phyloP scores from a whole-genome alignment of 2,888 invertebrate genomes.

The Acheta domesticus region DNA sequence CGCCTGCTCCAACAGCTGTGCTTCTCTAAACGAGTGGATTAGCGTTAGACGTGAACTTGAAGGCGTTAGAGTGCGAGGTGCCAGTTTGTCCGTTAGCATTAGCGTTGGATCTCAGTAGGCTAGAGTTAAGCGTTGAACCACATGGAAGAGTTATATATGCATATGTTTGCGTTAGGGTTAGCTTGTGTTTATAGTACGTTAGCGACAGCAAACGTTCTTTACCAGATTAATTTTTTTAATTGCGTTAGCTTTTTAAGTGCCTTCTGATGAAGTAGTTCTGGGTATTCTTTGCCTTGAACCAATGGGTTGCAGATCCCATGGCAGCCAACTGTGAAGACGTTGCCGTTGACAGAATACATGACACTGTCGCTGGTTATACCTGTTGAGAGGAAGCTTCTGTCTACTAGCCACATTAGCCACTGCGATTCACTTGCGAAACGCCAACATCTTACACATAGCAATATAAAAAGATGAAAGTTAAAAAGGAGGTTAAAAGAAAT shows the following conservation, averaged over 20 bases:
- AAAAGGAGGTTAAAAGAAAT: too few species aligned
- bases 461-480: too few species aligned
- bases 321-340: neutral
- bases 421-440: conserved; percentile 3
- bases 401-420: neutral
- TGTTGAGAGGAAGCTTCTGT: neutral
- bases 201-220: neutral
- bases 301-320: neutral
- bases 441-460: neutral
- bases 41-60: neutral
- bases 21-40: neutral
- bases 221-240: neutral
- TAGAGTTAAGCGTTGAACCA: neutral
- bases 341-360: neutral
- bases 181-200: neutral
- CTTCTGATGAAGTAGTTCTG: neutral
- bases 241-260: neutral
- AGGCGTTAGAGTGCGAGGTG: neutral
- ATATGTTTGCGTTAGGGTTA: neutral
- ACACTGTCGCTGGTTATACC: neutral
- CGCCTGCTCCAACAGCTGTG: neutral
- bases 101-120: neutral
- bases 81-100: neutral
- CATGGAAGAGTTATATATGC: neutral
- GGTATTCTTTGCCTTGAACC: neutral